A percentile compares a stretch with the other conserved stretches of the same genome.
Evolutionary conservation across 30 jellyfish, hydroid and myxozoan genomes (phyloP).

Genomic region (Catostylus mosaicus): DNA sequence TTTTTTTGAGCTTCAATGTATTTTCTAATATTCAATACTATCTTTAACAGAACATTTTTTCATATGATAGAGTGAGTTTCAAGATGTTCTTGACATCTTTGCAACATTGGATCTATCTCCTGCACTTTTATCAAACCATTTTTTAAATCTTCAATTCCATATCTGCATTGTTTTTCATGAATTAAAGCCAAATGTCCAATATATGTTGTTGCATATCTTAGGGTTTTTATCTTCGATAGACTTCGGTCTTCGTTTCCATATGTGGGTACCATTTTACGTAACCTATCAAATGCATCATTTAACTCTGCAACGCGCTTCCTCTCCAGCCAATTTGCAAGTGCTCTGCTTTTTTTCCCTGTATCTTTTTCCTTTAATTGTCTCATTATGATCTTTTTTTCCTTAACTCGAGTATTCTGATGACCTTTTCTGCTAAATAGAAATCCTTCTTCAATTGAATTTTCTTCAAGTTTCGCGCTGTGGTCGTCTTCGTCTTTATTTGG

Average conservation of each 20-base stretch:
- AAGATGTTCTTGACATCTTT: slow-evolving; percentile 77
- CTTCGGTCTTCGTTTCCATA: slow-evolving; percentile 93
- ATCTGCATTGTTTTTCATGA: slow-evolving; percentile 57
- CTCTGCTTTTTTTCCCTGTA: slow-evolving; percentile 79
- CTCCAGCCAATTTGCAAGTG: slow-evolving; percentile 93
- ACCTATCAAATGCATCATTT: slow-evolving; percentile 86
- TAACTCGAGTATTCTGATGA: slow-evolving; percentile 1
- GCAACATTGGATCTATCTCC: slow-evolving; percentile 69
- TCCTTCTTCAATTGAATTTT: not conserved
- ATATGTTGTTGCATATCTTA: slow-evolving; percentile 87
- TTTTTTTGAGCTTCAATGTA: too few species aligned
- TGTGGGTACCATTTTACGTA: slow-evolving; percentile 83
- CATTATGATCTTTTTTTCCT: slow-evolving; percentile 26
- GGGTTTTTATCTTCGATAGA: slow-evolving; percentile 86
- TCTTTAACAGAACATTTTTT: not conserved
- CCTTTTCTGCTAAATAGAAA: not conserved
- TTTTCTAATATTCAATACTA: too few species aligned
- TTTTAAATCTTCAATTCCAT: slow-evolving; percentile 49
- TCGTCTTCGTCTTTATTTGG: not conserved
- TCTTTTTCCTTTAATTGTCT: slow-evolving; percentile 37
- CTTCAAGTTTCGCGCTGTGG: not conserved
- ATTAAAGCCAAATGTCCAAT: slow-evolving; percentile 76
- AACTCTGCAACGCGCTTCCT: slow-evolving; percentile 95
- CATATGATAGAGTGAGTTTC: slow-evolving; percentile 55
- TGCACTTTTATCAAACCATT: slow-evolving; percentile 34